Evolutionary conservation across 2,797 vertebrate genomes (phyloP).

Genomic region (Tadarida brasiliensis): DNA sequence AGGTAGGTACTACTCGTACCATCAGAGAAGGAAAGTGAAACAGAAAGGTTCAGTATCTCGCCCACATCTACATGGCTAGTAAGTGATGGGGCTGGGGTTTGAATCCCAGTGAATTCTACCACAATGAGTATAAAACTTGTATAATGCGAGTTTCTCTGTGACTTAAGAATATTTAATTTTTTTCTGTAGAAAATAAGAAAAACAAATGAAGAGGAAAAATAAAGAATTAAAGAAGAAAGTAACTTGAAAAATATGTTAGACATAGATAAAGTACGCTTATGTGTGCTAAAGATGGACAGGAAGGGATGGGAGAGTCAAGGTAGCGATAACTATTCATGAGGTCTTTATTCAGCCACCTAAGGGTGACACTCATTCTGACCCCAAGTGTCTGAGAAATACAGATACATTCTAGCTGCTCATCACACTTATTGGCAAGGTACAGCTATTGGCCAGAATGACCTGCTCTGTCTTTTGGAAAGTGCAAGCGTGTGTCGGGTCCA

Average conservation of each 20-base stretch:
- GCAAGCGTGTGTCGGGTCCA: background rate
- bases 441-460: background rate
- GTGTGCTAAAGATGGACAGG: background rate
- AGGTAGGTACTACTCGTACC: background rate
- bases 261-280: background rate
- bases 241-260: background rate
- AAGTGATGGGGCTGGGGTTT: background rate
- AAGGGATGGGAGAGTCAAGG: background rate
- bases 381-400: background rate
- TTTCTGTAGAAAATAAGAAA: background rate
- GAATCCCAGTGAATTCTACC: background rate
- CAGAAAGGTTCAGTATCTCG: background rate
- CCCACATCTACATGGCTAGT: background rate
- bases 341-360: background rate
- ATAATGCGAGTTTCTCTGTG: background rate
- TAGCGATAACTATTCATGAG: background rate
- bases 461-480: background rate
- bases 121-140: background rate
- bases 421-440: background rate
- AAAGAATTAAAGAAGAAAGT: background rate
- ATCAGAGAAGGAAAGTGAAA: background rate
- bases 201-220: background rate
- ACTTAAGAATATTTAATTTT: background rate
- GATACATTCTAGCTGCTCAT: background rate
- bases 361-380: background rate